Percentiles rank a stretch among this genome's conserved stretches.
Conservation (phyloP, 2,797 vertebrate species). For the Ctenosaura bakeri region DNA sequence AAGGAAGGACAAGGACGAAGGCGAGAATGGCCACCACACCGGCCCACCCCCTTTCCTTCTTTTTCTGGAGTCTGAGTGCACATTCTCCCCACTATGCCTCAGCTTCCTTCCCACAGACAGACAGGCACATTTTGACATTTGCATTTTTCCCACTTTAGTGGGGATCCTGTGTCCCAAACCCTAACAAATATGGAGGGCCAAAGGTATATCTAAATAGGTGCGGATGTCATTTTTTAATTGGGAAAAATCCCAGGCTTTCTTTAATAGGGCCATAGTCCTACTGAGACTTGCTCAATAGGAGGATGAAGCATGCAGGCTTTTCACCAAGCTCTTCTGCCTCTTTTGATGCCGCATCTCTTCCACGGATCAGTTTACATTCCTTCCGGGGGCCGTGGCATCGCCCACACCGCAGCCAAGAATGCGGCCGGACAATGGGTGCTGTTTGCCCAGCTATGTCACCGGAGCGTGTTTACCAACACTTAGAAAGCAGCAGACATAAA, state of each 20-base stretch:
- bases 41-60: too few species aligned
- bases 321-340: not conserved
- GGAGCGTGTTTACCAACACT: not conserved
- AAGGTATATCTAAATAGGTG: not conserved
- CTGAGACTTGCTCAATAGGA: not conserved
- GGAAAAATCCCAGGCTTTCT: not conserved
- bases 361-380: not conserved
- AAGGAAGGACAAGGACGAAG: too few species aligned
- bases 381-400: not conserved
- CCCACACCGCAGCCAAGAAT: constrained; percentile 13
- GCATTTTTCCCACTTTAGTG: too few species aligned
- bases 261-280: not conserved
- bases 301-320: not conserved
- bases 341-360: not conserved
- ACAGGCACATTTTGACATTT: too few species aligned
- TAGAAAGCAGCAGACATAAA: not conserved
- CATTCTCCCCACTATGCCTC: too few species aligned
- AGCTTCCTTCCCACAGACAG: too few species aligned
- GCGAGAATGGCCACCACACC: too few species aligned
- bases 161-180: too few species aligned
- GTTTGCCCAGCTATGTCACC: constrained; percentile 6
- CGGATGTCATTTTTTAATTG: not conserved
- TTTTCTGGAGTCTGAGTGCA: too few species aligned
- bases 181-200: too few species aligned
- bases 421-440: constrained; percentile 5